Percentiles rank a stretch among this genome's conserved stretches.
Conservation (phyloP, 1,140 invertebrate species). For the Nasonia longicornis region DNA sequence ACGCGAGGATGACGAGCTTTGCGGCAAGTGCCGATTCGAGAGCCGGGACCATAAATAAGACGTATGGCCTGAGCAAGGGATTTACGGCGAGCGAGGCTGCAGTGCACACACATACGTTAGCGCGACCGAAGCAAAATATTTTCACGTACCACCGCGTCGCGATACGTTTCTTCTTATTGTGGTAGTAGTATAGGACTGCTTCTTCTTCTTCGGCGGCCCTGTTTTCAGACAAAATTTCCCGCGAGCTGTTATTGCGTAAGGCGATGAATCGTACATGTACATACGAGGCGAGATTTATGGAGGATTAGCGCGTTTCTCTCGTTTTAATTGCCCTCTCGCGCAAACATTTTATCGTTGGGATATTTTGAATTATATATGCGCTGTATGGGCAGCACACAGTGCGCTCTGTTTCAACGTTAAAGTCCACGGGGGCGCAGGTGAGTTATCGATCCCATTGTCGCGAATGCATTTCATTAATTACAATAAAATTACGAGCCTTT, state of each 20-base stretch:
- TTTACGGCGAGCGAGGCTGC: slow-evolving; percentile 1
- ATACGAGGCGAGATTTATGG: neutral
- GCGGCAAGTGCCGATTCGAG: neutral
- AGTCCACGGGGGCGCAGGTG: no score
- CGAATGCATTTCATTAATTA: slow-evolving; percentile 14
- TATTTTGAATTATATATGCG: no score
- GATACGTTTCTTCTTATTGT: no score
- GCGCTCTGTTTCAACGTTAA: no score
- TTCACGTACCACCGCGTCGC: neutral
- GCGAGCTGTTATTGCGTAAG: neutral
- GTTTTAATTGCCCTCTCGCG: neutral
- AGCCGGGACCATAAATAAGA: slow-evolving; percentile 32
- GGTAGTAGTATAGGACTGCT: neutral
- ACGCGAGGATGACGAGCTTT: neutral
- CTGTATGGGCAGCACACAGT: no score
- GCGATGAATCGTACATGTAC: no score
- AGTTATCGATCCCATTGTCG: neutral
- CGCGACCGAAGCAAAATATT: slow-evolving; percentile 2
- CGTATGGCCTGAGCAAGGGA: neutral
- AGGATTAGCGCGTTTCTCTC: neutral
- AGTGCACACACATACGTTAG: slow-evolving; percentile 4
- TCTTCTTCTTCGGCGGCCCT: neutral
- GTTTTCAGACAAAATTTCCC: neutral
- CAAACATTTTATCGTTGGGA: no score
- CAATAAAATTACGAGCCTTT: neutral